phyloP scores from a whole-genome alignment of 2,113 vertebrate species.

The Epinephelus cyanopodus region DNA sequence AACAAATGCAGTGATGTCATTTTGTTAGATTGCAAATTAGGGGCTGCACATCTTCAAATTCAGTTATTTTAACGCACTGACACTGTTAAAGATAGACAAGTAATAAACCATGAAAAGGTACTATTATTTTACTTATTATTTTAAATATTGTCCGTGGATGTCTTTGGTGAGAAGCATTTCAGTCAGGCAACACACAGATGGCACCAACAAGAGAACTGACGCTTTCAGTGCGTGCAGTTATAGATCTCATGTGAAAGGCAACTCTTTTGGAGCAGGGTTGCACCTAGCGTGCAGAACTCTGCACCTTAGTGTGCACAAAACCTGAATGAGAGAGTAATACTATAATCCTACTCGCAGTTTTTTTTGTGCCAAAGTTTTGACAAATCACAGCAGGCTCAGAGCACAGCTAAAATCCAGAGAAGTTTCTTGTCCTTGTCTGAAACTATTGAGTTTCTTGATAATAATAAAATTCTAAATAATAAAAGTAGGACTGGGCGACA shows the following conservation, averaged over 20 bases:
- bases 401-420: not conserved
- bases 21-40: conserved; percentile 1
- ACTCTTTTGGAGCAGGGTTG: not conserved
- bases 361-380: not conserved
- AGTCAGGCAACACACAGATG: not conserved
- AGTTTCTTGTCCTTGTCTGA: conserved; percentile 1
- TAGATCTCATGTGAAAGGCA: not conserved
- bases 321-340: not conserved
- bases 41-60: not conserved
- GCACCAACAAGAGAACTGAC: not conserved
- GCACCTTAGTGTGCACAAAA: not conserved
- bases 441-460: no score
- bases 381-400: not conserved
- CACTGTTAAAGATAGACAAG: not conserved
- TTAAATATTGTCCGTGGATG: not conserved
- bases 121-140: no score
- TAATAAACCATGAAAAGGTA: conserved; percentile 2
- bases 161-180: not conserved
- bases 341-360: not conserved
- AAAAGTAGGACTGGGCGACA: no score
- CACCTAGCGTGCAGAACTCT: not conserved
- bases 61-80: not conserved
- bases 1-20: not conserved
- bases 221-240: not conserved
- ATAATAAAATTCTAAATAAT: no score